Percentiles rank a stretch among this genome's conserved stretches.
These are phyloP conservation scores for Frankliniella intonsa DNA, from an alignment of 2,888 invertebrate species.

Conservation along the genomic window DNA sequence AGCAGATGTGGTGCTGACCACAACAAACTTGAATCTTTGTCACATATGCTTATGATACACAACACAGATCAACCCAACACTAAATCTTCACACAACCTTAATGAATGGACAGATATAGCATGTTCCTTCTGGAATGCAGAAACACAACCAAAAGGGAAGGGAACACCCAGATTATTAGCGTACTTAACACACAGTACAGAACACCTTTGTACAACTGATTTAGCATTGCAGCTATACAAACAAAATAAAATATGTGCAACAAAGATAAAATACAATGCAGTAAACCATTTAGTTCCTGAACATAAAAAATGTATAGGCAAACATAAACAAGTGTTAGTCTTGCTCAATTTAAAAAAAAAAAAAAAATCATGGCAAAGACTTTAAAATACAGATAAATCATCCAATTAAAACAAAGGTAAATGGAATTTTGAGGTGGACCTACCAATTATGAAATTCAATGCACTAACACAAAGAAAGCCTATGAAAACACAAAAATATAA, in stretches of 20 bases:
- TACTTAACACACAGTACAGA: neutral
- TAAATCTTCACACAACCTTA: too few relatives aligned
- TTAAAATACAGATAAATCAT: neutral
- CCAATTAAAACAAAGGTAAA: neutral
- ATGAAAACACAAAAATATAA: neutral
- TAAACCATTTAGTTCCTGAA: neutral
- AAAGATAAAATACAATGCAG: neutral
- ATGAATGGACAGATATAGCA: neutral
- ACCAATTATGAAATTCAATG: neutral
- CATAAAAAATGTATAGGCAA: neutral
- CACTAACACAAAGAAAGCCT: neutral
- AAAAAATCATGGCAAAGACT: neutral
- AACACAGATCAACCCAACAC: too few relatives aligned
- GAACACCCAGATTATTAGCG: neutral
- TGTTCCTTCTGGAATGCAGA: neutral
- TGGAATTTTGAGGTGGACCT: neutral
- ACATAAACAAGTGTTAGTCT: neutral
- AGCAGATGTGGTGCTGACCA: too few relatives aligned
- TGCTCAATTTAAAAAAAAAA: neutral
- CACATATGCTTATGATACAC: too few relatives aligned
- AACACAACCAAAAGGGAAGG: neutral
- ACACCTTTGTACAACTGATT: conserved; percentile 10
- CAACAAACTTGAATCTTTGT: too few relatives aligned
- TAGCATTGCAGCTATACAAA: neutral
- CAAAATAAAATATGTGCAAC: conserved; percentile 7